A percentile compares a stretch with the other conserved stretches of the same genome.
Conservation (phyloP, 37 sponge, comb jelly and placozoan genomes). For the Axinella damicornis region DNA sequence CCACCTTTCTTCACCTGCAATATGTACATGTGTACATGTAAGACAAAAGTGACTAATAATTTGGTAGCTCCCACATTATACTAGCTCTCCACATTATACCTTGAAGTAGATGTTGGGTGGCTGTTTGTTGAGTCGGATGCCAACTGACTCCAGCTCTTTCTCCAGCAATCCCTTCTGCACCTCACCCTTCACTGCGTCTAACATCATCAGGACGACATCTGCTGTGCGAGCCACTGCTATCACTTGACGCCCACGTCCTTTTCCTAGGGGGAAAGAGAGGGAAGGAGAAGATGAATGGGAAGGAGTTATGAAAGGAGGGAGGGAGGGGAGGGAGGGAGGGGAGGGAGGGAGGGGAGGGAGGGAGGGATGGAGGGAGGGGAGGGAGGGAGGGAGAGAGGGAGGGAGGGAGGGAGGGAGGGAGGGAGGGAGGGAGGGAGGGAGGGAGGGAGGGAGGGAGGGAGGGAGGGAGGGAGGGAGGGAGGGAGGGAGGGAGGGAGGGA, state of each 20-base stretch:
- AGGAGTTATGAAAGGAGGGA: too few species aligned
- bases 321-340: too few species aligned
- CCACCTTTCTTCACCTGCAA: constrained; percentile 94
- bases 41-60: too few species aligned
- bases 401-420: background rate
- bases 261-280: constrained; percentile 45
- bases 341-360: too few species aligned
- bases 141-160: constrained; percentile 93
- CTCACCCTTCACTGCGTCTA: constrained; percentile 87
- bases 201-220: constrained; percentile 98
- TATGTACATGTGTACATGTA: too few species aligned
- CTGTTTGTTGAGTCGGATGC: constrained; percentile 93
- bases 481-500: too few species aligned
- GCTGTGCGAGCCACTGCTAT: constrained; percentile 99
- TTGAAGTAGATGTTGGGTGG: constrained; percentile 98
- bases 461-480: too few species aligned
- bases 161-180: constrained; percentile 81
- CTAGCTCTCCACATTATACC: constrained; percentile 29
- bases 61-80: too few species aligned
- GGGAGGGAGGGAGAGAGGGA: background rate
- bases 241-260: constrained; percentile 98
- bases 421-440: too few species aligned
- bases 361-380: too few species aligned
- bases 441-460: too few species aligned
- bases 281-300: background rate